Percentiles rank a stretch among this genome's conserved stretches.
phyloP scores from a whole-genome alignment of 2,113 vertebrate species.

The Hipposideros armiger region DNA sequence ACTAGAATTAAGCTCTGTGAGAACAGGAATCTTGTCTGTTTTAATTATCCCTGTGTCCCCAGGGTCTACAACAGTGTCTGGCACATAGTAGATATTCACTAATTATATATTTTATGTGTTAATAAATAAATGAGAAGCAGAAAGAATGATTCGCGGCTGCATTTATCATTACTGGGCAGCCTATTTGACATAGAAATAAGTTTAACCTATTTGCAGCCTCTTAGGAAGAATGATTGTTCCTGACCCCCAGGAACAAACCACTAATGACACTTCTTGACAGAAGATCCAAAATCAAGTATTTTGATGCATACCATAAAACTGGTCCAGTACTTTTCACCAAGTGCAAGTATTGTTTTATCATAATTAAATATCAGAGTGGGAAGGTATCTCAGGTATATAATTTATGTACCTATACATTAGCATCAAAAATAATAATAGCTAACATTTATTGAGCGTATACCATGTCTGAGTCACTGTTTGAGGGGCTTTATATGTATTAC shows the following conservation, averaged over 20 bases:
- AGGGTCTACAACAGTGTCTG: not conserved
- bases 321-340: not conserved
- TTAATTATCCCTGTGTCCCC: not conserved
- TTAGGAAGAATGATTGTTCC: not conserved
- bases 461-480: not conserved
- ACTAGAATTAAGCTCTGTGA: not conserved
- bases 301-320: not conserved
- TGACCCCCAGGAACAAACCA: not conserved
- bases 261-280: not conserved
- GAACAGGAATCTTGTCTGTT: not conserved
- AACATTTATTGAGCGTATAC: not conserved
- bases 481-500: not conserved
- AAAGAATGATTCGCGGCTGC: not conserved
- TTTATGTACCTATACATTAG: not conserved
- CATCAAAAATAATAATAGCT: not conserved
- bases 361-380: not conserved
- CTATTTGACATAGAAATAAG: not conserved
- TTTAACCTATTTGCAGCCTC: not conserved
- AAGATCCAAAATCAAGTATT: conserved; percentile 10
- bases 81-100: not conserved
- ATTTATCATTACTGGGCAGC: not conserved
- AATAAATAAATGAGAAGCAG: not conserved
- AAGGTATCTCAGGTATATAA: not conserved
- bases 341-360: not conserved
- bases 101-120: conserved; percentile 31